These are phyloP conservation scores for Eurosta solidaginis DNA, from an alignment of 1,140 invertebrate genomes.

Conservation along the genomic window DNA sequence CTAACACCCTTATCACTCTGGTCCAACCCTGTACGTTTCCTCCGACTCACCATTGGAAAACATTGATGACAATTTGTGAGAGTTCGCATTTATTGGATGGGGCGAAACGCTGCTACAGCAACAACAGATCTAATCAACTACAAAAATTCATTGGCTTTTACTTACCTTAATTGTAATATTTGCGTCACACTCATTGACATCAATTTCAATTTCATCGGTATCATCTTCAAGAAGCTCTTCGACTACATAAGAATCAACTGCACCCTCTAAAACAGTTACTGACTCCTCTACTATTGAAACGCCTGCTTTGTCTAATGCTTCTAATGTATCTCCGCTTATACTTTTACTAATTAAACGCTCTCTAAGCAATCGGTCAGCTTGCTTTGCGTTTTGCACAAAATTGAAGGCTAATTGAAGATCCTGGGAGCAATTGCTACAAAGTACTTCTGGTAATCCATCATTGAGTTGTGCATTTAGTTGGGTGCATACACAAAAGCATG, in stretches of 20 bases:
- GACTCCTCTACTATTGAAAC: background rate
- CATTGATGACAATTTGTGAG: too few relatives aligned
- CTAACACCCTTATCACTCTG: too few relatives aligned
- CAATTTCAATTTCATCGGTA: background rate
- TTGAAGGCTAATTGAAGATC: conserved; percentile 27
- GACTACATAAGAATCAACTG: conserved; percentile 7
- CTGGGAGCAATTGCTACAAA: conserved; percentile 25
- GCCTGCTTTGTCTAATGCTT: background rate
- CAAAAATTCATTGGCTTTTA: background rate
- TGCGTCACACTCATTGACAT: background rate
- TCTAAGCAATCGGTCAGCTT: conserved; percentile 9
- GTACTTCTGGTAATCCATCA: conserved; percentile 17
- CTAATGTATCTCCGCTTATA: background rate
- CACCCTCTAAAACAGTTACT: background rate
- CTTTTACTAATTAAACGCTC: background rate
- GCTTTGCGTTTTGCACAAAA: conserved; percentile 5
- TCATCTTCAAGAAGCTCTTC: conserved; percentile 32
- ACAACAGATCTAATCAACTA: too few relatives aligned
- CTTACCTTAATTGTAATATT: background rate
- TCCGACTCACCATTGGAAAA: too few relatives aligned
- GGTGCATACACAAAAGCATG: conserved; percentile 9
- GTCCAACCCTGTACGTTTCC: too few relatives aligned
- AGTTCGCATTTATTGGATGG: too few relatives aligned
- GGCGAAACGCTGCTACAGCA: too few relatives aligned
- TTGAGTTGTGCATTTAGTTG: background rate